Percentiles rank a stretch among this genome's conserved stretches.
Evolutionary conservation across 64 coral and sea anemone species (phyloP).

Genomic region (Porites australiensis): DNA sequence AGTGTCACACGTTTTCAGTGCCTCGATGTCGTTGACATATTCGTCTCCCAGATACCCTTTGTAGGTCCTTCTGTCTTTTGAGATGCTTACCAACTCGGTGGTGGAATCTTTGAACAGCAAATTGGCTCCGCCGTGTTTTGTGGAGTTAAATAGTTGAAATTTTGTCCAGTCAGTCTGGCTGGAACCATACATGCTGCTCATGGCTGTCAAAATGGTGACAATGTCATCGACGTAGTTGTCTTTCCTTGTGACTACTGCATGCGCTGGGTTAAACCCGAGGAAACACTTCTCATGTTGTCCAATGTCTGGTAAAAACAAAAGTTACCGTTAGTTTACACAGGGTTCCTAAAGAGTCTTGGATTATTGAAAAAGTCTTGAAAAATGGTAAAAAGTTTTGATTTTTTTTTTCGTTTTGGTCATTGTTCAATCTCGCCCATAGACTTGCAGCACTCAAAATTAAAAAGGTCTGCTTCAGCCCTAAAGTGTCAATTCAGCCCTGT

Average conservation of each 20-base stretch:
- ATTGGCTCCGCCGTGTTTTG: background rate
- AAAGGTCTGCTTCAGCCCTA: no score
- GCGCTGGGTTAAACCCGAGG: background rate
- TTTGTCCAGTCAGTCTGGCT: background rate
- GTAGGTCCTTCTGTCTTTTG: background rate
- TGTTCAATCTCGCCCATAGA: no score
- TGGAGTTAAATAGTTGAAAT: constrained; percentile 47
- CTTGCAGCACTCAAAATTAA: no score
- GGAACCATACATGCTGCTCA: background rate
- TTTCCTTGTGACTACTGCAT: constrained; percentile 26
- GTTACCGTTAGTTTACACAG: no score
- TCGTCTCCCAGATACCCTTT: constrained; percentile 24
- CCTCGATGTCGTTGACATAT: constrained; percentile 23
- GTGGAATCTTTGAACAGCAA: constrained; percentile 78
- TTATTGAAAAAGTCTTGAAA: no score
- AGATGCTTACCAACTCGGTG: background rate
- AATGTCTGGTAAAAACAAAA: background rate
- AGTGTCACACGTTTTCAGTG: constrained; percentile 1
- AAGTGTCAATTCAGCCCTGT: no score
- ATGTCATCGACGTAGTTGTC: background rate
- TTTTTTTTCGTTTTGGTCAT: no score
- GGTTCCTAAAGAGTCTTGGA: no score
- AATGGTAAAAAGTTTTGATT: no score
- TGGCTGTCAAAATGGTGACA: background rate
- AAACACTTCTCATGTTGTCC: background rate